Evolutionary conservation across 2,113 vertebrate species (phyloP).

Genomic region (Rhombomys opimus): DNA sequence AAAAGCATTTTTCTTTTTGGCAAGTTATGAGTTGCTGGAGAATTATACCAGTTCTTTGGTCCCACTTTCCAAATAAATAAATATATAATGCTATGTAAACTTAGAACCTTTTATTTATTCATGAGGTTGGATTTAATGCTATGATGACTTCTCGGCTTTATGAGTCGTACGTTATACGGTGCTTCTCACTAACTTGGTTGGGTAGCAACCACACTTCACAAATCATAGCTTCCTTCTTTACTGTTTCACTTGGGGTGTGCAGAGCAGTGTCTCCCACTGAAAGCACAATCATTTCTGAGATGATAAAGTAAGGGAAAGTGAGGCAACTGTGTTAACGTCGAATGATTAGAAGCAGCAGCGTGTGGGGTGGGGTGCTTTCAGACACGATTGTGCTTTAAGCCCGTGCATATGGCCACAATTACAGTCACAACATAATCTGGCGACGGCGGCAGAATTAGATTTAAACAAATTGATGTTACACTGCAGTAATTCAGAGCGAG

Average conservation of each 20-base stretch:
- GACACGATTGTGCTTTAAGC: slow-evolving; percentile 77
- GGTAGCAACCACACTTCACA: slow-evolving; percentile 78
- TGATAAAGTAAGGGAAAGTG: slow-evolving; percentile 68
- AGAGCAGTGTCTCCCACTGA: slow-evolving; percentile 64
- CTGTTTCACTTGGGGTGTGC: slow-evolving; percentile 72
- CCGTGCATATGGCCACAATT: slow-evolving; percentile 82
- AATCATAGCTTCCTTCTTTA: slow-evolving; percentile 76
- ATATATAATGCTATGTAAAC: slow-evolving; percentile 88
- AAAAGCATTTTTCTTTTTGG: slow-evolving; percentile 79
- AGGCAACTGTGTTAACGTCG: slow-evolving; percentile 78
- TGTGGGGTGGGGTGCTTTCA: slow-evolving; percentile 57
- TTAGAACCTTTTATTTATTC: slow-evolving; percentile 88
- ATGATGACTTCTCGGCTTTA: slow-evolving; percentile 86
- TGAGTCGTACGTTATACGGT: slow-evolving; percentile 83
- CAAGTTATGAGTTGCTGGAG: slow-evolving; percentile 76
- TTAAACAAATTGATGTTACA: slow-evolving; percentile 88
- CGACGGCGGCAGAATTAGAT: slow-evolving; percentile 85
- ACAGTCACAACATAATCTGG: slow-evolving; percentile 85
- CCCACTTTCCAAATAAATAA: slow-evolving; percentile 86
- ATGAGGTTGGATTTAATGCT: slow-evolving; percentile 88
- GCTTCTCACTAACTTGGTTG: slow-evolving; percentile 81
- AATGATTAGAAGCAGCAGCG: slow-evolving; percentile 71
- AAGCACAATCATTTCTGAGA: slow-evolving; percentile 74
- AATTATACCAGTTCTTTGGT: slow-evolving; percentile 84
- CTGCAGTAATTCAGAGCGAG: slow-evolving; percentile 85